Evolutionary conservation across 2,113 vertebrate species (phyloP).

Genomic region (Hypanus sabinus): DNA sequence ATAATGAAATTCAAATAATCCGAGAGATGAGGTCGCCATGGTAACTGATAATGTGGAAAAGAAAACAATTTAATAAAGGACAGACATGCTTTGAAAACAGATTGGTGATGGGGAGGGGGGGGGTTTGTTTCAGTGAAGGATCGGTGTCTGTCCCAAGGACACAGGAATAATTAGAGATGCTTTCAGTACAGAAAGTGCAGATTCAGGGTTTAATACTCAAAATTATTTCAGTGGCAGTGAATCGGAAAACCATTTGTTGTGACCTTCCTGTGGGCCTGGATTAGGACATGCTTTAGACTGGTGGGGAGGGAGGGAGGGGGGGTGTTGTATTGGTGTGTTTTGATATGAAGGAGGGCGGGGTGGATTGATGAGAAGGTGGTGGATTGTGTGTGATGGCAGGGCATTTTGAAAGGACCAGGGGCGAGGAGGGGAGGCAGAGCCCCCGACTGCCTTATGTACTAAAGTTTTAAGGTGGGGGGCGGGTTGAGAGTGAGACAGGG

Average conservation of each 20-base stretch:
- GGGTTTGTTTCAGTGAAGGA: conserved; percentile 84
- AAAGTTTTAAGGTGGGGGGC: neutral
- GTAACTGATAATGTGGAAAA: conserved; percentile 99
- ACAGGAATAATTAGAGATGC: conserved; percentile 97
- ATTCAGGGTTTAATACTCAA: conserved; percentile 99
- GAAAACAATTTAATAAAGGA: conserved; percentile 99
- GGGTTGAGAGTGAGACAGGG: too few relatives aligned
- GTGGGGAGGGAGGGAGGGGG: conserved; percentile 77
- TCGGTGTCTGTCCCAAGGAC: conserved; percentile 99
- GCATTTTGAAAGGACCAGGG: conserved; percentile 42
- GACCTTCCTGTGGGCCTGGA: conserved; percentile 98
- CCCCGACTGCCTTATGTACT: neutral
- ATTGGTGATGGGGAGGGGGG: conserved; percentile 56
- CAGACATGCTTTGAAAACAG: conserved; percentile 99
- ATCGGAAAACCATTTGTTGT: conserved; percentile 99
- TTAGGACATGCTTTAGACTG: conserved; percentile 95
- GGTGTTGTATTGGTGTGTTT: conserved; percentile 99
- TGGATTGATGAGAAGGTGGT: conserved; percentile 53
- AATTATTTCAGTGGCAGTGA: conserved; percentile 99
- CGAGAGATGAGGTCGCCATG: conserved; percentile 99
- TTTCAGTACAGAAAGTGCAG: conserved; percentile 99
- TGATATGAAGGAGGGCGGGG: conserved; percentile 83
- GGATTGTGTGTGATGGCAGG: neutral
- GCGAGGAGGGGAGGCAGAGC: conserved; percentile 44
- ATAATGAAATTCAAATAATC: conserved; percentile 99